Evolutionary conservation across 2,113 vertebrate species (phyloP).

Genomic region (Patagioenas fasciata): DNA sequence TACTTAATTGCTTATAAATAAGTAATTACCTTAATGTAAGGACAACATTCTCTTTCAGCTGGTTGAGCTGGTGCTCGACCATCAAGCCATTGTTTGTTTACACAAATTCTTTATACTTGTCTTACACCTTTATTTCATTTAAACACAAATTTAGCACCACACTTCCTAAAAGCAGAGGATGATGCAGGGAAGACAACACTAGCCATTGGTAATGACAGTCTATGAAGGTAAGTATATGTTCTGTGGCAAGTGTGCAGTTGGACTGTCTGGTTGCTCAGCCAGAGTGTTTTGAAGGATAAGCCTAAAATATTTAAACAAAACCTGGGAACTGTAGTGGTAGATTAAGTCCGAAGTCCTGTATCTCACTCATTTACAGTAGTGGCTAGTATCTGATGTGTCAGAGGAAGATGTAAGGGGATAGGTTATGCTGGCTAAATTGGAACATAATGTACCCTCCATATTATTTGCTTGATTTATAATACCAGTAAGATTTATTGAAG

Average conservation of each 20-base stretch:
- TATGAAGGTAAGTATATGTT: not conserved
- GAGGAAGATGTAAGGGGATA: not conserved
- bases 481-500: not conserved
- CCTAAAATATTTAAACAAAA: not conserved
- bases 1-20: not conserved
- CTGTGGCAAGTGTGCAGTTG: not conserved
- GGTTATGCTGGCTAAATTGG: not conserved
- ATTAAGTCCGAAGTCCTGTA: not conserved
- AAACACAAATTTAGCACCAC: not conserved
- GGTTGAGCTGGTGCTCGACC: not conserved
- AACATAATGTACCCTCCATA: not conserved
- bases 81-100: not conserved
- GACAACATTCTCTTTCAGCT: not conserved
- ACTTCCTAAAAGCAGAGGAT: not conserved
- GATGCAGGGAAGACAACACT: not conserved
- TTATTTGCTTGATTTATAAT: not conserved
- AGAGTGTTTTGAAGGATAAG: not conserved
- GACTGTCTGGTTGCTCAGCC: not conserved
- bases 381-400: not conserved
- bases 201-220: not conserved
- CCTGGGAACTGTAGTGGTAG: not conserved
- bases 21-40: not conserved
- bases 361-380: not conserved
- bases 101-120: not conserved
- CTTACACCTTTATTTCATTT: not conserved